A percentile compares a stretch with the other conserved stretches of the same genome.
Conservation (phyloP, 2,888 invertebrate species). For the Troides helena region DNA sequence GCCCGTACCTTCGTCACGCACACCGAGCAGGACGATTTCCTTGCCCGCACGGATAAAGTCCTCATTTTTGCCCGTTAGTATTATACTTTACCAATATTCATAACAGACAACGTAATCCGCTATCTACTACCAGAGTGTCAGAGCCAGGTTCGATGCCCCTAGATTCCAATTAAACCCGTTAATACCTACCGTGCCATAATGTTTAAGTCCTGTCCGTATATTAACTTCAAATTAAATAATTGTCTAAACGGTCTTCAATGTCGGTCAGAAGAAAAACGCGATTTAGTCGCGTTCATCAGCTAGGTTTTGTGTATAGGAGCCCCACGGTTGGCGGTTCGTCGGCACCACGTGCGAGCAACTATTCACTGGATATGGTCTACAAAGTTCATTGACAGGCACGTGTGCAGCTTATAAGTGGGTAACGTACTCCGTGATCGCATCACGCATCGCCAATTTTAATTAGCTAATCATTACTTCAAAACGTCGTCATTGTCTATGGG, state of each 20-base stretch:
- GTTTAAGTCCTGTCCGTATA: not conserved
- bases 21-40: slow-evolving; percentile 83
- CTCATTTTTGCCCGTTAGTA: slow-evolving; percentile 85
- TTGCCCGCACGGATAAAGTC: slow-evolving; percentile 84
- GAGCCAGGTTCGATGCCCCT: slow-evolving; percentile 60
- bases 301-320: slow-evolving; percentile 19
- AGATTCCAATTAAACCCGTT: slow-evolving; percentile 24
- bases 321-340: slow-evolving; percentile 39
- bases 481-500: slow-evolving; percentile 59
- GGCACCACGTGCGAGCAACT: slow-evolving; percentile 49
- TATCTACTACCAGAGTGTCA: slow-evolving; percentile 26
- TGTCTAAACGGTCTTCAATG: slow-evolving; percentile 1
- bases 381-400: slow-evolving; percentile 79
- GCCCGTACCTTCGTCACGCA: slow-evolving; percentile 75
- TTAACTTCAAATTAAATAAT: not conserved
- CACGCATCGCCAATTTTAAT: slow-evolving; percentile 78
- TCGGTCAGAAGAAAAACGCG: slow-evolving; percentile 1
- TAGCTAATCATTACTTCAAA: slow-evolving; percentile 70
- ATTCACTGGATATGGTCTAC: slow-evolving; percentile 58
- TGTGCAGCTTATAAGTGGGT: slow-evolving; percentile 73
- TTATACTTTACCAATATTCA: slow-evolving; percentile 41
- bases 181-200: slow-evolving; percentile 7
- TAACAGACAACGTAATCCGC: slow-evolving; percentile 15
- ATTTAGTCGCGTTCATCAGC: not conserved
- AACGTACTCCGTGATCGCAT: slow-evolving; percentile 68